Percentiles rank a stretch among this genome's conserved stretches.
These are phyloP conservation scores for Cryptotis parvus DNA, from an alignment of 2,113 vertebrate genomes.

Conservation along the genomic window DNA sequence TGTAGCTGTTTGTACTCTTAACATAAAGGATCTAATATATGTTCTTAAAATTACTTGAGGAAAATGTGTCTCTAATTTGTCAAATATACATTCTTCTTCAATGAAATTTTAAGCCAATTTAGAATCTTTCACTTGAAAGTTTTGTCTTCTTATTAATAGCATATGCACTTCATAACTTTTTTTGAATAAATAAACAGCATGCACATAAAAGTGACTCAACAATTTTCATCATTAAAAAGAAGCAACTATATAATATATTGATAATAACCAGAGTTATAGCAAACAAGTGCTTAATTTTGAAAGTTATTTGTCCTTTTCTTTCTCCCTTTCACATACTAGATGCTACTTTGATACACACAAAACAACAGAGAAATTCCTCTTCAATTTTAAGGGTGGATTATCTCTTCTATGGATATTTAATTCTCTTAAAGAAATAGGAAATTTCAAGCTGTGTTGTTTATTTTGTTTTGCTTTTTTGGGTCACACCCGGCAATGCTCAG, in stretches of 20 bases:
- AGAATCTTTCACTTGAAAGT: slow-evolving; percentile 62
- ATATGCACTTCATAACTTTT: slow-evolving; percentile 61
- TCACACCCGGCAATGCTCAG: no score
- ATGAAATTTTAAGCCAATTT: slow-evolving; percentile 69
- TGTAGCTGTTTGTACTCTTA: slow-evolving; percentile 28
- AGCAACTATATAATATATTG: neutral
- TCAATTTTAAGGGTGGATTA: neutral
- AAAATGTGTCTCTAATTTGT: slow-evolving; percentile 74
- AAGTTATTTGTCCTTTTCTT: slow-evolving; percentile 22
- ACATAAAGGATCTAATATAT: slow-evolving; percentile 50
- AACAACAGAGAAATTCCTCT: neutral
- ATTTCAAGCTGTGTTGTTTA: slow-evolving; percentile 40
- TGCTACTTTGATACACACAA: slow-evolving; percentile 11
- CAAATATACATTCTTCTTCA: slow-evolving; percentile 64
- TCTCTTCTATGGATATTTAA: neutral
- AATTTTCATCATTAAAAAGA: slow-evolving; percentile 58
- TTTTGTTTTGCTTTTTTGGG: no score
- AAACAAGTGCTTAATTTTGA: slow-evolving; percentile 44
- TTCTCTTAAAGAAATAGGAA: slow-evolving; percentile 21
- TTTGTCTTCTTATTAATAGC: slow-evolving; percentile 67
- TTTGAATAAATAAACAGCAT: slow-evolving; percentile 42
- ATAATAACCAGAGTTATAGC: slow-evolving; percentile 54
- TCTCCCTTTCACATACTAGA: slow-evolving; percentile 11
- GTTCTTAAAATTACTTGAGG: slow-evolving; percentile 38
- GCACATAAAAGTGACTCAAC: slow-evolving; percentile 55